A percentile compares a stretch with the other conserved stretches of the same genome.
phyloP scores from a whole-genome alignment of 2,888 invertebrate species.

The Athalia cordata region DNA sequence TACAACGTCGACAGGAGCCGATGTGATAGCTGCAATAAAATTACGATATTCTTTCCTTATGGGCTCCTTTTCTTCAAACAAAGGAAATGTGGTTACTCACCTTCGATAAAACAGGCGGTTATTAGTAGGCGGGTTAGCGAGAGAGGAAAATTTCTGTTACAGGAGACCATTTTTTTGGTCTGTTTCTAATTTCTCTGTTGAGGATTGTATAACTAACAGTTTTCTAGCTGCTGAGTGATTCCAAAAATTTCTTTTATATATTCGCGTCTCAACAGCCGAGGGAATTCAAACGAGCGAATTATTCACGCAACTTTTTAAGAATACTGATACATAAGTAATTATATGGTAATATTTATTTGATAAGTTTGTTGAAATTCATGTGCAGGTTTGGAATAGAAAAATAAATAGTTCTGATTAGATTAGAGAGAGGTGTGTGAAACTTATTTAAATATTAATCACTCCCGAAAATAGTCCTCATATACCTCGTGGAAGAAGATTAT shows the following conservation, averaged over 20 bases:
- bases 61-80: no score
- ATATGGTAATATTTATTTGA: conserved; percentile 33
- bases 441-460: background rate
- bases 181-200: no score
- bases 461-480: no score
- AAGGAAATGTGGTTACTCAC: conserved; percentile 6
- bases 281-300: background rate
- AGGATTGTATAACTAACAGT: background rate
- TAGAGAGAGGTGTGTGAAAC: background rate
- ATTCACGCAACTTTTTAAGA: conserved; percentile 12
- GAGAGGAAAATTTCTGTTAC: background rate
- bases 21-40: conserved; percentile 6
- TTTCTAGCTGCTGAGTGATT: background rate
- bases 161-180: no score
- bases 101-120: conserved; percentile 10
- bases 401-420: background rate
- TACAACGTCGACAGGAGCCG: background rate
- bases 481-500: no score
- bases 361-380: background rate
- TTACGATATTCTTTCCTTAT: background rate
- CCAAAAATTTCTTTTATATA: conserved; percentile 3
- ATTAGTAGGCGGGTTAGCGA: conserved; percentile 3
- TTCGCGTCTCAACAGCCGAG: background rate
- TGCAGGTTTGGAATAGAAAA: conserved; percentile 13
- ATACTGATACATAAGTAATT: conserved; percentile 33